Percentiles rank a stretch among this genome's conserved stretches.
phyloP scores from a whole-genome alignment of 2,113 vertebrate genomes.

The Psilopogon haemacephalus region DNA sequence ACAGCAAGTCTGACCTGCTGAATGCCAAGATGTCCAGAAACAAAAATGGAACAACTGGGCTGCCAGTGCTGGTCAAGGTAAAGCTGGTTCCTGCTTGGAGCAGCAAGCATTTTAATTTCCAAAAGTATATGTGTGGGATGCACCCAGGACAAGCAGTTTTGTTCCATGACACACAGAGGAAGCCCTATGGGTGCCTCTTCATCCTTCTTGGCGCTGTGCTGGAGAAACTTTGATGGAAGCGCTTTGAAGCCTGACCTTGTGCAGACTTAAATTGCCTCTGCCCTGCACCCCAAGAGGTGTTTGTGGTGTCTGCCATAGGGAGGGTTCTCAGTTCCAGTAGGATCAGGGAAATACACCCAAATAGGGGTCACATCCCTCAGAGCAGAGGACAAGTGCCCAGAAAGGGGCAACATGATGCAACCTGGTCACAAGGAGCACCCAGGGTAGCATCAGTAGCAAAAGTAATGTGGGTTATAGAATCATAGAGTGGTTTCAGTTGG shows the following conservation, averaged over 20 bases:
- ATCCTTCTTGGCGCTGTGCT: not conserved
- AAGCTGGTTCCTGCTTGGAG: not conserved
- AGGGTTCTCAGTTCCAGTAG: not conserved
- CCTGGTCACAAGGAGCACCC: no score
- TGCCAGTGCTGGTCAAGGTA: not conserved
- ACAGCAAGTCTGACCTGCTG: not conserved
- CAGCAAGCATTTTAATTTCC: not conserved
- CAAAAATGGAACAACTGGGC: not conserved
- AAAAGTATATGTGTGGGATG: not conserved
- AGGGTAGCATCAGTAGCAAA: no score
- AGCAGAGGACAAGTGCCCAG: not conserved
- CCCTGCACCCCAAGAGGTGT: not conserved
- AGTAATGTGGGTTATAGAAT: no score
- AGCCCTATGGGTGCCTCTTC: not conserved
- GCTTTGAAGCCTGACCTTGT: not conserved
- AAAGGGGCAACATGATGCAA: not conserved
- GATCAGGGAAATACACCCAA: not conserved
- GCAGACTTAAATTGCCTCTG: not conserved
- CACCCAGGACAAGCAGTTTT: no score
- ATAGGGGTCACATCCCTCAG: fast-evolving
- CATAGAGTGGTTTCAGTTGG: no score
- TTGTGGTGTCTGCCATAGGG: fast-evolving
- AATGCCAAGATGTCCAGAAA: not conserved
- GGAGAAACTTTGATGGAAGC: not conserved
- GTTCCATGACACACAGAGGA: not conserved